Percentiles rank a stretch among this genome's conserved stretches.
These are phyloP conservation scores for Alca torda DNA, from an alignment of 2,797 vertebrate species.

Conservation along the genomic window DNA sequence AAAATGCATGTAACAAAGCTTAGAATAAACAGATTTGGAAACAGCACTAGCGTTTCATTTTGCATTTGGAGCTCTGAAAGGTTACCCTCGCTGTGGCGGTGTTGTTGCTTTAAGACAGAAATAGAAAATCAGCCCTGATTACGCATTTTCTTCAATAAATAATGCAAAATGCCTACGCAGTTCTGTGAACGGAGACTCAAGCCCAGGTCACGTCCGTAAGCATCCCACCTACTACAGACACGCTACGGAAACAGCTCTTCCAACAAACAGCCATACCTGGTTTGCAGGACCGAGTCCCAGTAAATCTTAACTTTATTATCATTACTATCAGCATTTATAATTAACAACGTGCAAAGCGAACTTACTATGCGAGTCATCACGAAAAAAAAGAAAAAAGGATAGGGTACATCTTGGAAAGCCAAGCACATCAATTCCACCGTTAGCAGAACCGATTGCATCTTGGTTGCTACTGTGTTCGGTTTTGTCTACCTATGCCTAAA, in stretches of 20 bases:
- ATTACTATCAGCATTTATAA: neutral
- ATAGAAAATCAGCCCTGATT: slow-evolving; percentile 27
- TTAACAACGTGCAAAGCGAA: neutral
- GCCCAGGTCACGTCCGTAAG: neutral
- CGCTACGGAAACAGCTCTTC: neutral
- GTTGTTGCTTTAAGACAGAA: slow-evolving; percentile 12
- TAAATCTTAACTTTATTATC: neutral
- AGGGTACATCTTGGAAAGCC: neutral
- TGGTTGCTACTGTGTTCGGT: fast-evolving
- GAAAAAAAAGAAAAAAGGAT: fast-evolving
- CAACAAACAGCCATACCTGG: neutral
- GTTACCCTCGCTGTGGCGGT: neutral
- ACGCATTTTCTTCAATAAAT: slow-evolving; percentile 47
- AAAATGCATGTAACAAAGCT: neutral
- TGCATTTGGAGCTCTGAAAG: neutral
- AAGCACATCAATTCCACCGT: neutral
- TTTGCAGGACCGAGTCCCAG: neutral
- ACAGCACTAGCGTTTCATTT: neutral
- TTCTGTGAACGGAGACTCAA: neutral
- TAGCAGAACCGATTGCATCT: neutral
- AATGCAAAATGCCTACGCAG: neutral
- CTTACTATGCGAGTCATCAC: neutral
- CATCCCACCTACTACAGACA: neutral
- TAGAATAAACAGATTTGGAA: neutral
- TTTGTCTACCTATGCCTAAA: neutral